Percentiles rank a stretch among this genome's conserved stretches.
These are phyloP conservation scores for Anthonomus grandis DNA, from an alignment of 1,140 invertebrate genomes.

Conservation along the genomic window DNA sequence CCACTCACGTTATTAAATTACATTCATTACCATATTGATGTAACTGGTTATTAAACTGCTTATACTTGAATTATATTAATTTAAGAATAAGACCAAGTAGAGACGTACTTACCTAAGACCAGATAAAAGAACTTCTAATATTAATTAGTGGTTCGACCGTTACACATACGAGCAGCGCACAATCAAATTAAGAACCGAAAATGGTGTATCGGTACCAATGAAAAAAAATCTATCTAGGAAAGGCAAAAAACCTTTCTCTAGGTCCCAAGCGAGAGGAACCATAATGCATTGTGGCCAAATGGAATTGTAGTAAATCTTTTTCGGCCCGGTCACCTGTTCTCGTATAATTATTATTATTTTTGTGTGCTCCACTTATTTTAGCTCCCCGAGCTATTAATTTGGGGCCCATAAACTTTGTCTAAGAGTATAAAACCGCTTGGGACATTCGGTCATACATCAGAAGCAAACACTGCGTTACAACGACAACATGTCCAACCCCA, in stretches of 20 bases:
- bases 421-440: conserved; percentile 30
- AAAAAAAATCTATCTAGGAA: too few species aligned
- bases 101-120: too few species aligned
- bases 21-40: too few species aligned
- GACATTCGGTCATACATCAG: conserved; percentile 28
- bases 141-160: too few species aligned
- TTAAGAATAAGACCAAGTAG: too few species aligned
- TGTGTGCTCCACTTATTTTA: conserved; percentile 40
- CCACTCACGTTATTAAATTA: too few species aligned
- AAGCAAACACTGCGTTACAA: conserved; percentile 5
- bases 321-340: conserved; percentile 35
- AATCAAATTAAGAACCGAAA: too few species aligned
- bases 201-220: too few species aligned
- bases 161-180: too few species aligned
- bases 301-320: conserved; percentile 13
- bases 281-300: conserved; percentile 8
- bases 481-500: conserved; percentile 13
- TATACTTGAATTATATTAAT: too few species aligned
- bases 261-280: conserved; percentile 5
- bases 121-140: too few species aligned
- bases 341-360: conserved; percentile 37
- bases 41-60: too few species aligned
- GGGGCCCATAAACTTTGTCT: conserved; percentile 27
- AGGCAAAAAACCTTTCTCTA: conserved; percentile 19
- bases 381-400: conserved; percentile 33